Evolutionary conservation across 2,113 vertebrate genomes (phyloP).

Genomic region (Oreochromis aureus): DNA sequence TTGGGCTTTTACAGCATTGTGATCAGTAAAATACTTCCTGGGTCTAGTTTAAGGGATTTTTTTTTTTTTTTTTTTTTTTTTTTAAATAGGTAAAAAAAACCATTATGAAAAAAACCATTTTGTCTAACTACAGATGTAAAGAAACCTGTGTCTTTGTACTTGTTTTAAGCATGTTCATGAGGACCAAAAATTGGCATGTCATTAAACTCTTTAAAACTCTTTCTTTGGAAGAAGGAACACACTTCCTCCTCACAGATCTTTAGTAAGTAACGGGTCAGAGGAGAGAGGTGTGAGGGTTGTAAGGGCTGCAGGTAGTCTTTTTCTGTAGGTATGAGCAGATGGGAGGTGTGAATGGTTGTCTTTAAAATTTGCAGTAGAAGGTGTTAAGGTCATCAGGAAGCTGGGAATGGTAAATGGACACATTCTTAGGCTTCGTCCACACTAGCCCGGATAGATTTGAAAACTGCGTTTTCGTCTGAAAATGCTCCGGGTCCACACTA

Average conservation of each 20-base stretch:
- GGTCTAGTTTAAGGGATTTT: not conserved
- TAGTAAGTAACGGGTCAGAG: not conserved
- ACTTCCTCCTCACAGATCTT: not conserved
- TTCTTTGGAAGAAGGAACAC: not conserved
- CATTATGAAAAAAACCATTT: too few relatives aligned
- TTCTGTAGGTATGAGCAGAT: not conserved
- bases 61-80: not conserved
- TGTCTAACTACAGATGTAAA: not conserved
- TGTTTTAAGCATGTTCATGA: not conserved
- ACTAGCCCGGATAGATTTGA: not conserved
- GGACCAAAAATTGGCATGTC: not conserved
- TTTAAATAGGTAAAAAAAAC: not conserved
- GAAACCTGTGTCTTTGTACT: not conserved
- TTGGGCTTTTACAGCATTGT: not conserved
- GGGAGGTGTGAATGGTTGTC: not conserved
- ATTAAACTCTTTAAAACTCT: not conserved
- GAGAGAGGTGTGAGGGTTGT: not conserved
- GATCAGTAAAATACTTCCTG: not conserved
- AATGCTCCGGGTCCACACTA: not conserved
- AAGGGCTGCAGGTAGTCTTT: not conserved
- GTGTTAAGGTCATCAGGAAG: not conserved
- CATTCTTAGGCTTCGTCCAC: not conserved
- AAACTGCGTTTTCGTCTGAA: not conserved
- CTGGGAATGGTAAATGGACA: not conserved
- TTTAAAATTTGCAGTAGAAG: not conserved